Evolutionary conservation across 2,113 vertebrate genomes (phyloP).

Genomic region (Synodontis membranacea): DNA sequence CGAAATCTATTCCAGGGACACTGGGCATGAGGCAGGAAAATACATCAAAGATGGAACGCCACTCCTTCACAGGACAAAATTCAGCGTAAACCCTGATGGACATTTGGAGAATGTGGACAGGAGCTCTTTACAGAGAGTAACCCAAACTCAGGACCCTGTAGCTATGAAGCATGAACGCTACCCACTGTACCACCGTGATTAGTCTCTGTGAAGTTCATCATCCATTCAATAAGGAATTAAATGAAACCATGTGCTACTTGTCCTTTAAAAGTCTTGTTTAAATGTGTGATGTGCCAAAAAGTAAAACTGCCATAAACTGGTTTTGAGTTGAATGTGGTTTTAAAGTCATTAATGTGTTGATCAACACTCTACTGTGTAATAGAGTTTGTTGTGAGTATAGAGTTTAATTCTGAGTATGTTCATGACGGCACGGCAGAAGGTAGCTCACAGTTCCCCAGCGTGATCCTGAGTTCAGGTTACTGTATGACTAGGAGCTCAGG

Average conservation of each 20-base stretch:
- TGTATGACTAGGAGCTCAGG: too few species aligned
- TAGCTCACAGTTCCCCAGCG: too few species aligned
- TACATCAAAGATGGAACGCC: not conserved
- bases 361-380: too few species aligned
- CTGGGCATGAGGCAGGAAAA: too few species aligned
- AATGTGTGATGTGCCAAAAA: too few species aligned
- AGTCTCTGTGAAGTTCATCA: not conserved
- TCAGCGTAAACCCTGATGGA: not conserved
- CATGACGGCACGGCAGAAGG: too few species aligned
- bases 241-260: not conserved
- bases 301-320: not conserved
- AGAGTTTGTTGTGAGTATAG: too few species aligned
- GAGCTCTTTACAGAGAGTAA: not conserved
- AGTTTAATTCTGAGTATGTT: not conserved
- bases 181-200: not conserved
- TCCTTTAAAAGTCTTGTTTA: not conserved
- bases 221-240: not conserved
- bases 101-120: too few species aligned
- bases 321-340: not conserved
- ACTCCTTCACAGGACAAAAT: not conserved
- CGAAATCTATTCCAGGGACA: not conserved
- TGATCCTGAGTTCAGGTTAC: not conserved
- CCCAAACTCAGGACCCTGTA: not conserved
- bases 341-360: too few species aligned
- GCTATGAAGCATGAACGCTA: too few species aligned